phyloP scores from a whole-genome alignment of 2,797 vertebrate species.

The Halcyon leucocephala region DNA sequence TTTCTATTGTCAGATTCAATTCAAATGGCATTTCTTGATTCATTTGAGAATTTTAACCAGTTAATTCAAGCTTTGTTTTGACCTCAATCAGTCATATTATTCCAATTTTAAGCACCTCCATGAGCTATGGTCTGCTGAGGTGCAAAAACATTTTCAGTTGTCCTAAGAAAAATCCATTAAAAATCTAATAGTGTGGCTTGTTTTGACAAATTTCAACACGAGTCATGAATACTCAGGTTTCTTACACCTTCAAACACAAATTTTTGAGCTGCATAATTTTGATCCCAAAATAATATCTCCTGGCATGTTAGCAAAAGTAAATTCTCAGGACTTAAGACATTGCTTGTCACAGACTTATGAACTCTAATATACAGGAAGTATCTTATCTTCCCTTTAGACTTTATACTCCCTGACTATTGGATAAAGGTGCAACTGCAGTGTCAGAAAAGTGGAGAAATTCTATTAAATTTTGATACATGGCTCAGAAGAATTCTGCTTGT shows the following conservation, averaged over 20 bases:
- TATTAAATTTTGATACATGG: neutral
- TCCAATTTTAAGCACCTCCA: neutral
- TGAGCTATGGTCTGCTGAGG: neutral
- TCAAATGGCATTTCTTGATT: neutral
- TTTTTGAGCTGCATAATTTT: conserved; percentile 38
- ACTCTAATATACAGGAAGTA: neutral
- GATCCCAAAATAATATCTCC: conserved; percentile 4
- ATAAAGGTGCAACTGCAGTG: neutral
- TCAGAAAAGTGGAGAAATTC: neutral
- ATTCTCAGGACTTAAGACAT: neutral
- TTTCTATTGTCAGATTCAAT: neutral
- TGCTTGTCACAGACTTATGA: neutral
- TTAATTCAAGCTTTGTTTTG: neutral
- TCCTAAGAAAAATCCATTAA: neutral
- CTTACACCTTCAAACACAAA: conserved; percentile 13
- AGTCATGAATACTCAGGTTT: neutral
- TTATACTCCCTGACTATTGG: neutral
- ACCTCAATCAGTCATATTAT: neutral
- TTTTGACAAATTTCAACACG: conserved; percentile 36
- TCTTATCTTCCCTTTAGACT: neutral
- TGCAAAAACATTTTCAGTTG: neutral
- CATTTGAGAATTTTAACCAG: neutral
- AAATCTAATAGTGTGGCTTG: neutral
- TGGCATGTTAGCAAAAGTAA: neutral
- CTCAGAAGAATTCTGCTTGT: neutral